Evolutionary conservation across 2,888 invertebrate genomes (phyloP), one percentile per base, ranked within the genome.

Genomic region (Cepaea hortensis): DNA sequence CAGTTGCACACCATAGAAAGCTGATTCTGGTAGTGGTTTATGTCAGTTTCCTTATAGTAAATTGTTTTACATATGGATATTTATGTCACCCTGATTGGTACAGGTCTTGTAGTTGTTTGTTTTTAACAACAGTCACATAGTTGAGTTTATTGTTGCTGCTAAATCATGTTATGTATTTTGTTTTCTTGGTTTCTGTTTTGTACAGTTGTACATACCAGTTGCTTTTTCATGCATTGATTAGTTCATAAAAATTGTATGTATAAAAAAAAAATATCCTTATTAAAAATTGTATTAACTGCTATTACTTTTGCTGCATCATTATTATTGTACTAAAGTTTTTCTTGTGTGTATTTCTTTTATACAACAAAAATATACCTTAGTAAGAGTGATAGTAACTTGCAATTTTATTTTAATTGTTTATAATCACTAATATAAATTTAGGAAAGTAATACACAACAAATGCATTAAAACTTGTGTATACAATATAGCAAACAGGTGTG

Each of bases 381-480:
- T 77, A 55, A 55, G n/a, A 77, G 55, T 77, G 46, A 75, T 75
- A 48, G 13, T 15, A 46, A 4, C 48, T n/a, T 55, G 20, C 7
- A 55, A 77, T 61, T n/a, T 77, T 77, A 35, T 35, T 35, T 62
- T 79, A 61, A 9, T 11, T 79, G 61, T 55, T 61, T 55, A 77
- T 55, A 62, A 62, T 79, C 18, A 79, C 35, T 79, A 5, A 62
- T 79, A 62, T 35, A 79, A 62, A 55, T 79, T 79, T 77, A 55
- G 77, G n/a, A 77, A 77, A 23, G 55, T 55, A 76, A 11, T 55
- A 76, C 72, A 72, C 20, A 73, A 77, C n/a, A 35, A 35, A 77
- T 61, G n/a, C 50, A 77, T 55, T 77, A 77, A 77, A 50, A 50
- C 3, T 55, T 55, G 55, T 77, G 77, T 77, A 76, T 76, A 50